Evolutionary conservation across 2,113 vertebrate species (phyloP).

Genomic region (Morone chrysops): DNA sequence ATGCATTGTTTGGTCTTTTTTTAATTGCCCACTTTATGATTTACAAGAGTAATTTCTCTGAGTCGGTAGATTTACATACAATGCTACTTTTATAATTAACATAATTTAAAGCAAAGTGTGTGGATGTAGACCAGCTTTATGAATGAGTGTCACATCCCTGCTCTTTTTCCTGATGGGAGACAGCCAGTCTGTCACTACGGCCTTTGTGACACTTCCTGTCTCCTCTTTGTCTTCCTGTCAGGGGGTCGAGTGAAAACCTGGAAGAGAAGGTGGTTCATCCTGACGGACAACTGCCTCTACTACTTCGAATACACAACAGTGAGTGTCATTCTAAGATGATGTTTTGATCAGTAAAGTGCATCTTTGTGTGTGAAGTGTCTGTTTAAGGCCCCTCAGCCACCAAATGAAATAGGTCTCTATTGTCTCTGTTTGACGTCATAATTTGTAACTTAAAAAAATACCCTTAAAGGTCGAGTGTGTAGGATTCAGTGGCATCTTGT

Average conservation of each 20-base stretch:
- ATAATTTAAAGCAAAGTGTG: neutral
- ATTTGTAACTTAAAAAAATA: neutral
- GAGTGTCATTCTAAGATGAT: constrained; percentile 73
- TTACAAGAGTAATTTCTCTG: too few species aligned
- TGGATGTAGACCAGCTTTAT: constrained; percentile 4
- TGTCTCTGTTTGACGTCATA: neutral
- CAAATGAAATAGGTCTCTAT: too few species aligned
- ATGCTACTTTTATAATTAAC: neutral
- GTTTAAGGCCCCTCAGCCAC: neutral
- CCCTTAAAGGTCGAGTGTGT: too few species aligned
- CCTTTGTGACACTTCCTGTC: constrained; percentile 66
- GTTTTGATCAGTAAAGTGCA: neutral
- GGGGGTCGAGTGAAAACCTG: constrained; percentile 93
- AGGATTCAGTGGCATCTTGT: too few species aligned
- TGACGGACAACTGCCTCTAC: constrained; percentile 97
- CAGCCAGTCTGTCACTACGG: constrained; percentile 60
- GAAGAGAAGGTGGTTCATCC: constrained; percentile 96
- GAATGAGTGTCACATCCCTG: constrained; percentile 30
- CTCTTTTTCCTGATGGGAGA: constrained; percentile 59
- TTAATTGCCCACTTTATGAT: too few species aligned
- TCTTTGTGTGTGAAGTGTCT: neutral
- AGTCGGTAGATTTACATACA: neutral
- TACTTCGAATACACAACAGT: constrained; percentile 98
- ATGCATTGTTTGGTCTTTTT: neutral
- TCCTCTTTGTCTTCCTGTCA: constrained; percentile 72